Percentiles rank a stretch among this genome's conserved stretches.
Evolutionary conservation across 2,113 vertebrate genomes (phyloP).

Genomic region (Raphicerus campestris): DNA sequence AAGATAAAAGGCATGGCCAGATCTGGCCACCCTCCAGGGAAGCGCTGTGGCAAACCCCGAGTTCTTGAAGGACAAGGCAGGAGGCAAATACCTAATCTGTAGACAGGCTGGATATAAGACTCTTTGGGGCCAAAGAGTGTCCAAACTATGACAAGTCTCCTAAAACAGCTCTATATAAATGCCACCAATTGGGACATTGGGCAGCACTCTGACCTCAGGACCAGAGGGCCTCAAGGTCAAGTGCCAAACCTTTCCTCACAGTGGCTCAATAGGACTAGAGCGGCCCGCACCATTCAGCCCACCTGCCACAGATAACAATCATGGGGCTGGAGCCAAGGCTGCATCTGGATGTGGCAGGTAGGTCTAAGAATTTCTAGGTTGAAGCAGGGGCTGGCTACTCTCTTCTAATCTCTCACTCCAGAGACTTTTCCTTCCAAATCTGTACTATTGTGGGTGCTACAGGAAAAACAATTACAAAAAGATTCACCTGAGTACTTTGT

Average conservation of each 20-base stretch:
- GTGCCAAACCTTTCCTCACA: neutral
- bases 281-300: fast-evolving
- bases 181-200: neutral
- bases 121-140: neutral
- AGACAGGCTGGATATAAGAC: neutral
- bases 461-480: neutral
- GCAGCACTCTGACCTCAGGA: neutral
- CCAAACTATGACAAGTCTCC: neutral
- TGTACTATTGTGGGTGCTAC: neutral
- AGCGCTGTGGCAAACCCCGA: neutral
- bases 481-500: neutral
- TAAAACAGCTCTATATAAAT: neutral
- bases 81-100: neutral
- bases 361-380: neutral
- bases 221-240: neutral
- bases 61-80: neutral
- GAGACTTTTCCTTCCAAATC: neutral
- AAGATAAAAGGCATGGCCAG: neutral
- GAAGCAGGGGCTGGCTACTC: neutral
- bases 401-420: neutral
- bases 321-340: neutral
- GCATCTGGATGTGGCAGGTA: neutral
- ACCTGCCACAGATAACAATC: neutral
- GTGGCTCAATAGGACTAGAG: neutral
- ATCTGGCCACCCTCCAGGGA: neutral